These are phyloP conservation scores for Sitophilus oryzae DNA, from an alignment of 1,140 invertebrate species.

Conservation along the genomic window DNA sequence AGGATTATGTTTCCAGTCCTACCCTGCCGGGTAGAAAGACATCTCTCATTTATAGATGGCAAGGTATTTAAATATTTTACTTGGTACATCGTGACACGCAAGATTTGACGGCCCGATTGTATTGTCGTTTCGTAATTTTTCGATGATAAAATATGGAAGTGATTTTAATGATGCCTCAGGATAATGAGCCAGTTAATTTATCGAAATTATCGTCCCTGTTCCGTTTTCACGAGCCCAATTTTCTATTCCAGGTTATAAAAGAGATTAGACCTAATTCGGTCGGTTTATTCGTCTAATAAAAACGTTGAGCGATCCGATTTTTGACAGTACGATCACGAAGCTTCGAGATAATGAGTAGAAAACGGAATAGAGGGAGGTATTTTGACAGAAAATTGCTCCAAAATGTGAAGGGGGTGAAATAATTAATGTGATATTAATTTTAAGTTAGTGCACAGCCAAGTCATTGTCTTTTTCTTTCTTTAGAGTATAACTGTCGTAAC, in stretches of 20 bases:
- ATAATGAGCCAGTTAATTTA: background rate
- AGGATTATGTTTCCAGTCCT: too few relatives aligned
- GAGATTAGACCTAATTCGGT: background rate
- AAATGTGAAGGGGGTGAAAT: too few relatives aligned
- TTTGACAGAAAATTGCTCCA: too few relatives aligned
- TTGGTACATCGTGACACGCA: constrained; percentile 4
- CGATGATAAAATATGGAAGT: constrained; percentile 2
- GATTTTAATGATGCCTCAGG: background rate
- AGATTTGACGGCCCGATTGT: background rate
- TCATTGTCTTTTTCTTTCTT: too few relatives aligned
- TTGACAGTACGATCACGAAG: background rate
- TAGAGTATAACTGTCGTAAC: too few relatives aligned
- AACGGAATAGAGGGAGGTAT: background rate
- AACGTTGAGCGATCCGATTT: background rate
- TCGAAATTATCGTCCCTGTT: background rate
- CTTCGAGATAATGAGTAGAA: background rate
- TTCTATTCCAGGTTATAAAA: background rate
- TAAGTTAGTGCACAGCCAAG: too few relatives aligned
- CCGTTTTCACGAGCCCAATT: background rate
- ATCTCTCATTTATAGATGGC: constrained; percentile 1
- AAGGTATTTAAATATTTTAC: constrained; percentile 4
- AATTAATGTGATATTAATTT: too few relatives aligned
- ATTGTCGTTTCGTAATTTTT: constrained; percentile 1
- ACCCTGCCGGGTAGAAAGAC: background rate
- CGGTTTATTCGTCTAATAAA: background rate